phyloP scores from a whole-genome alignment of 1,140 invertebrate genomes.

The Diorhabda carinulata region DNA sequence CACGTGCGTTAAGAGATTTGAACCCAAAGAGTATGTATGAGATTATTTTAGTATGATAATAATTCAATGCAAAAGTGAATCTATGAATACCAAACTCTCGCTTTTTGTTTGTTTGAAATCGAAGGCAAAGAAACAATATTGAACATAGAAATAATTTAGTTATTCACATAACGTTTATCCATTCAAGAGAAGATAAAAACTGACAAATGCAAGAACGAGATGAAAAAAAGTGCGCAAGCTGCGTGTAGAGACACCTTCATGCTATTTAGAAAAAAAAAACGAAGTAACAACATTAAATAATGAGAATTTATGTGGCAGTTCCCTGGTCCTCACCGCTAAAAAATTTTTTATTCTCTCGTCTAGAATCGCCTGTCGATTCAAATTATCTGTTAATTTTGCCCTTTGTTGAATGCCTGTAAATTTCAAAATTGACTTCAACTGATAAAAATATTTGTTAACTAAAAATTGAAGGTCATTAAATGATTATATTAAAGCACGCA shows the following conservation, averaged over 20 bases:
- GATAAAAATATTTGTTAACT: neutral
- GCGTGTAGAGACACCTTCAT: slow-evolving; percentile 38
- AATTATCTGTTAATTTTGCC: slow-evolving; percentile 62
- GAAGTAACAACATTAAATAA: slow-evolving; percentile 22
- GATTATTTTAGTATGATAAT: too few species aligned
- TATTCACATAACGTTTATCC: neutral
- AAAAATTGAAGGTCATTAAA: too few species aligned
- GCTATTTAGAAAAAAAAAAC: slow-evolving; percentile 14
- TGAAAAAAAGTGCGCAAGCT: slow-evolving; percentile 34
- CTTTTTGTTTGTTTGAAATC: neutral
- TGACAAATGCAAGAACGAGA: slow-evolving; percentile 29
- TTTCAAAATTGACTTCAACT: slow-evolving; percentile 23
- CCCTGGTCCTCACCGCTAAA: slow-evolving; percentile 75
- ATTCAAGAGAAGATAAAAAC: slow-evolving; percentile 9
- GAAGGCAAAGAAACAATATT: neutral
- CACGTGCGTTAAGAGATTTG: too few species aligned
- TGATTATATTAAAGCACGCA: too few species aligned
- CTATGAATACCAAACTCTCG: neutral
- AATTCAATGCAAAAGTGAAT: too few species aligned
- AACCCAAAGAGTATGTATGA: too few species aligned
- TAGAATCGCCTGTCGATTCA: slow-evolving; percentile 77
- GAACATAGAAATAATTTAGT: neutral
- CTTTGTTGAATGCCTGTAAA: slow-evolving; percentile 53
- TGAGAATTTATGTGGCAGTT: slow-evolving; percentile 18
- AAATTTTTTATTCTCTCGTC: slow-evolving; percentile 93